Base-by-base conservation (phyloP, 2,888 invertebrate genomes). In the Tillus elongatus region DNA sequence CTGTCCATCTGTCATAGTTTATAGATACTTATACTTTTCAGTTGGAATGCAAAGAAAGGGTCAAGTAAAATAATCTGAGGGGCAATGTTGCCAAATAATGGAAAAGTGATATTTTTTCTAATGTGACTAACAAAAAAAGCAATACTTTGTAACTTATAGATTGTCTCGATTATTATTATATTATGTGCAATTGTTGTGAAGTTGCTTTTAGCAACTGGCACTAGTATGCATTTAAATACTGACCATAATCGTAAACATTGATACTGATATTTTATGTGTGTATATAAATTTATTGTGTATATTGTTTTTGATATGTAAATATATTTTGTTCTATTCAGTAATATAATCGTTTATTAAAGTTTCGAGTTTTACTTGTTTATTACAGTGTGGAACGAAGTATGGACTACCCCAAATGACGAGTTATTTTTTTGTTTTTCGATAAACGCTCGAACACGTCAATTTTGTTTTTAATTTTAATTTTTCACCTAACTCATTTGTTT, bases 101-200 rank as follows among this genome's bases (percentile, higher is more conserved):
- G 57, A 60, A 57, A 64, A 71, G 75, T 75, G 75, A 75, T 75
- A 76, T 75, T 74, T 73, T 75, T 74, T 70, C 72, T 65, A 74
- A 74, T 74, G 75, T 77, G 76, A 77, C 73, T 74, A 77, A 74
- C n/a, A n/a, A 71, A 77, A 76, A 72, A 78, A 80, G 79, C 79
- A 80, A 79, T 79, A 79, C 77, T 72, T 74, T 75, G 73, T 79
- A 78, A 75, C 74, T 73, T 72, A 60, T 62, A 61, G 68, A 8
- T 34, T 42, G 71, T 73, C 71, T 72, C 71, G 72, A 61, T 67
- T 56, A 59, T 66, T 68, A 54, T 53, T 56, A 55, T 53, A 54
- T 56, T 54, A 56, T 58, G 61, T 63, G 62, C 63, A 63, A 63
- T 62, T 63, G 61, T 63, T 61, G 60, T 59, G 57, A 56, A 57